Conservation (phyloP, 2,888 invertebrate species). For the Leistus spinibarbis region DNA sequence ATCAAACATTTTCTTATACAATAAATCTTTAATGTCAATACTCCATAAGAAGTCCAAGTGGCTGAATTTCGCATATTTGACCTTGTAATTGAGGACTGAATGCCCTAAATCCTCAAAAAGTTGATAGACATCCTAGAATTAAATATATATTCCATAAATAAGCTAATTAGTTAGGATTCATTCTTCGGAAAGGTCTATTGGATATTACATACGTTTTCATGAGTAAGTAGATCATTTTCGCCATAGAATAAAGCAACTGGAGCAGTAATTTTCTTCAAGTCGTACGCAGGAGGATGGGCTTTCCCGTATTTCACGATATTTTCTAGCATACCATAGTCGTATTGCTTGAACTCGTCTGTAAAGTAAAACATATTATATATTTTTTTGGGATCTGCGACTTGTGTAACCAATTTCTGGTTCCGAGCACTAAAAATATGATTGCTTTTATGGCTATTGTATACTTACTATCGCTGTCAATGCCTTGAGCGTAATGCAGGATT, state of each 20-base stretch:
- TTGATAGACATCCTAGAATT: neutral
- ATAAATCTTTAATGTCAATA: conserved; percentile 54
- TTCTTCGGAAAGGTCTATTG: neutral
- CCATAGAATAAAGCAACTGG: conserved; percentile 29
- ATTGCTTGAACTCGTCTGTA: conserved; percentile 25
- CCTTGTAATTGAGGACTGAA: neutral
- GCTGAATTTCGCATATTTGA: conserved; percentile 52
- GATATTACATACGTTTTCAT: conserved; percentile 11
- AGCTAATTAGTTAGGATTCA: neutral
- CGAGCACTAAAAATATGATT: too few relatives aligned
- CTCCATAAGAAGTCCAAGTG: conserved; percentile 67
- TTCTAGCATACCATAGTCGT: neutral
- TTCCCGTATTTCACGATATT: conserved; percentile 19
- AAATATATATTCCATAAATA: neutral
- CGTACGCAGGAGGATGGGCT: conserved; percentile 14
- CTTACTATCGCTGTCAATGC: conserved; percentile 40
- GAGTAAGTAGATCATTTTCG: conserved; percentile 14
- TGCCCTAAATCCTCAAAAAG: neutral
- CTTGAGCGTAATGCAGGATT: conserved; percentile 44
- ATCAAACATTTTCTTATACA: conserved; percentile 42
- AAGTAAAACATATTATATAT: conserved; percentile 1
- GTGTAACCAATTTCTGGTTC: too few relatives aligned
- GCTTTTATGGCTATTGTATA: too few relatives aligned
- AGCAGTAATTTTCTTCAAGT: conserved; percentile 9
- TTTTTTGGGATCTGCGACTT: too few relatives aligned